These are phyloP conservation scores for Drosophila rhopaloa DNA, from an alignment of 1,140 invertebrate genomes.

Conservation along the genomic window DNA sequence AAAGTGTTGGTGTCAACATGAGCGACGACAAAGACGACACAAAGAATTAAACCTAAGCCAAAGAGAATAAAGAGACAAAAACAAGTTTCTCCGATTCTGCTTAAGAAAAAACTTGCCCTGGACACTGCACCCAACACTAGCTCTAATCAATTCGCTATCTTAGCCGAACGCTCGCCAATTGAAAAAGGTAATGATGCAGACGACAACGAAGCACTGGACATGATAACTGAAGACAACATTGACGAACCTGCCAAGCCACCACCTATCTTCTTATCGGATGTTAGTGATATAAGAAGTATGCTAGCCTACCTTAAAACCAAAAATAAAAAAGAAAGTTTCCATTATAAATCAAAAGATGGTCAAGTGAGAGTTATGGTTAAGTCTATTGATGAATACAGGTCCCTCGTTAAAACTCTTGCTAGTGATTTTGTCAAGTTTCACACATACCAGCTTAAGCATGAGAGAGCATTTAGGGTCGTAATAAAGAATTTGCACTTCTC, in stretches of 20 bases:
- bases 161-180: constrained; percentile 1
- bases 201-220: not conserved
- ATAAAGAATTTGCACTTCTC: constrained; percentile 56
- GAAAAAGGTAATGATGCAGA: constrained; percentile 6
- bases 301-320: not conserved
- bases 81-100: constrained; percentile 7
- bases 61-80: constrained; percentile 23
- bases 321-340: too few relatives aligned
- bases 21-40: constrained; percentile 9
- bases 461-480: constrained; percentile 38
- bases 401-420: not conserved
- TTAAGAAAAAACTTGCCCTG: constrained; percentile 14
- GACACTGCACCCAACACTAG: constrained; percentile 11
- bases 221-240: not conserved
- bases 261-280: too few relatives aligned
- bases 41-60: not conserved
- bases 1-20: constrained; percentile 26
- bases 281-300: too few relatives aligned
- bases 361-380: constrained; percentile 1
- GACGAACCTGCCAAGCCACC: not conserved
- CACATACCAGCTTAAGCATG: constrained; percentile 3
- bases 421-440: not conserved
- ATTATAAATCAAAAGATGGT: too few relatives aligned
- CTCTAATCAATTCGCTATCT: constrained; percentile 11
- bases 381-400: not conserved